phyloP scores from a whole-genome alignment of 2,797 vertebrate genomes.

The Limosa lapponica region DNA sequence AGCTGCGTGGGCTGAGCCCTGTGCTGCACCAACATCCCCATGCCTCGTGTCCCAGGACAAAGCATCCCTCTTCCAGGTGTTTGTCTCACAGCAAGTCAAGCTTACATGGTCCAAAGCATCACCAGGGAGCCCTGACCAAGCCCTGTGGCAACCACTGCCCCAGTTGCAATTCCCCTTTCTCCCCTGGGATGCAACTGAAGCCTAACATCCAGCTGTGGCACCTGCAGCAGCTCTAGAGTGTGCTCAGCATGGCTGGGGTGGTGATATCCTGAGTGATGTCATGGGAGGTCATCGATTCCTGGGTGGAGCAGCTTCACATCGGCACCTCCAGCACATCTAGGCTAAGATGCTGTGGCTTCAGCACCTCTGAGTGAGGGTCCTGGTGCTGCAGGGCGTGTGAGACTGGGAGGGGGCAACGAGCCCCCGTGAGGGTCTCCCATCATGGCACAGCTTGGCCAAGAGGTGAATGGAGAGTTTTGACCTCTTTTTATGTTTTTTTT shows the following conservation, averaged over 20 bases:
- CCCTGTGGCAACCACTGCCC: neutral
- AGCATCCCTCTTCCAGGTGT: neutral
- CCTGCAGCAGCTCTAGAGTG: neutral
- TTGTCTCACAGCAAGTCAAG: neutral
- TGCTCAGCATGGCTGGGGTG: fast-evolving
- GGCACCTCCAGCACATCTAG: too few species aligned
- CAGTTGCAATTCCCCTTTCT: neutral
- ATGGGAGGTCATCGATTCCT: neutral
- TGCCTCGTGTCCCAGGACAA: neutral
- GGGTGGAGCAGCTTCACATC: neutral
- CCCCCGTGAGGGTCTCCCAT: neutral
- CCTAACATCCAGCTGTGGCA: neutral
- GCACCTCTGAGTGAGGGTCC: neutral
- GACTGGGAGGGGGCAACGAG: neutral
- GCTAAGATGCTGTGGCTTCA: neutral
- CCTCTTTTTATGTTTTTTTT: too few species aligned
- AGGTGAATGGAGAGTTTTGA: neutral
- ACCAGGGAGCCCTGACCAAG: neutral
- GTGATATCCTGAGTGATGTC: neutral
- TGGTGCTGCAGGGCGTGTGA: neutral
- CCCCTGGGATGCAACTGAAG: neutral
- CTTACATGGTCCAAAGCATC: neutral
- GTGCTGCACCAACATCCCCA: neutral
- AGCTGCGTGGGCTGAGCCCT: neutral
- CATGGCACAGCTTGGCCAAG: neutral